A percentile compares a stretch with the other conserved stretches of the same genome.
These are phyloP conservation scores for Cottoperca gobio DNA, from an alignment of 2,797 vertebrate species.

Conservation along the genomic window DNA sequence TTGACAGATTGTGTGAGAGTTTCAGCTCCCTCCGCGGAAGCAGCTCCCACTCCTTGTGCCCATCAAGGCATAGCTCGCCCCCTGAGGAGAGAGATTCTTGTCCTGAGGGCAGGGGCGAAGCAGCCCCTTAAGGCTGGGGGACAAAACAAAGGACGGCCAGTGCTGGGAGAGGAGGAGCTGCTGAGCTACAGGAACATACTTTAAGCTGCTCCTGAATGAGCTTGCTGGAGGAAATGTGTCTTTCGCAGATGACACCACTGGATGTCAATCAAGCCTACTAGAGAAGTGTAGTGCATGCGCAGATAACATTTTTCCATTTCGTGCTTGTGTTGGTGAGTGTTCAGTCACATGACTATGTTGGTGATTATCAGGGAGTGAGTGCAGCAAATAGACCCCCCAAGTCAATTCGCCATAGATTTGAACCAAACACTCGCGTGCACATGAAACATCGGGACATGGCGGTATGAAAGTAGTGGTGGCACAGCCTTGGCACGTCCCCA, in stretches of 20 bases:
- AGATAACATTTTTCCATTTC: not conserved
- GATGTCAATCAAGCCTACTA: not conserved
- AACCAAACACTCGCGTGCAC: not conserved
- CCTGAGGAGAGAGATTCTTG: conserved; percentile 32
- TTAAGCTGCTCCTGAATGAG: not conserved
- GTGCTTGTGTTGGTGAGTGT: not conserved
- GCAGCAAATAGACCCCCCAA: not conserved
- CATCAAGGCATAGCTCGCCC: conserved; percentile 21
- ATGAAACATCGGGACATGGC: not conserved
- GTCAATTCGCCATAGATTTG: not conserved
- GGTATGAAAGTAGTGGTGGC: conserved; percentile 35
- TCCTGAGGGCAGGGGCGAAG: conserved; percentile 55
- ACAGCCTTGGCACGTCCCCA: conserved; percentile 29
- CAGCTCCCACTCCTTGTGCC: conserved; percentile 21
- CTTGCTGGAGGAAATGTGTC: not conserved
- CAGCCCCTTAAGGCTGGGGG: conserved; percentile 18
- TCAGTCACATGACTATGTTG: conserved; percentile 5
- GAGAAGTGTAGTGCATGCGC: not conserved
- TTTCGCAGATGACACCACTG: not conserved
- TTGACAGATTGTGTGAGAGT: conserved; percentile 39
- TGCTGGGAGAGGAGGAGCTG: not conserved
- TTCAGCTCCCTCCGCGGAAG: conserved; percentile 17
- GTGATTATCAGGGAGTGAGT: conserved; percentile 2
- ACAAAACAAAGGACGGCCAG: conserved; percentile 38
- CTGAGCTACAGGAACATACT: not conserved